Conservation (phyloP, 2,888 invertebrate genomes). For the Monopis laevigella region DNA sequence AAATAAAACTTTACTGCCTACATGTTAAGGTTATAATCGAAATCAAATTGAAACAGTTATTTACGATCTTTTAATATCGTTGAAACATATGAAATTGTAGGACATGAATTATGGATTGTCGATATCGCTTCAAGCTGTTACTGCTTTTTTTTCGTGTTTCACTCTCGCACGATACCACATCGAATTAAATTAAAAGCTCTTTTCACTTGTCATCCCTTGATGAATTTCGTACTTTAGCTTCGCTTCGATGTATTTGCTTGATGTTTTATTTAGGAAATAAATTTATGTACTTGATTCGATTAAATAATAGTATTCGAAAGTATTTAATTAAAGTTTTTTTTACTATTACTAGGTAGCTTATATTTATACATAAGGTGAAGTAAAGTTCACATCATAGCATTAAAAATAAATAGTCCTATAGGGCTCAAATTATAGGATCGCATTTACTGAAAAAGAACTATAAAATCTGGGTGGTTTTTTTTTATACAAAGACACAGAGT, state of each 20-base stretch:
- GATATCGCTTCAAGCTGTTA: slow-evolving; percentile 67
- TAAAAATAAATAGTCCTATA: no score
- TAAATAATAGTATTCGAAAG: no score
- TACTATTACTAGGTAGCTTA: no score
- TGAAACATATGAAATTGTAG: slow-evolving; percentile 62
- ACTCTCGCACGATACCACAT: slow-evolving; percentile 57
- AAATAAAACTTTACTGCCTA: slow-evolving; percentile 27
- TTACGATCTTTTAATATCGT: slow-evolving; percentile 31
- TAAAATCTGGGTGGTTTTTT: no score
- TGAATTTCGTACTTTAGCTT: slow-evolving; percentile 58
- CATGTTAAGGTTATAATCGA: slow-evolving; percentile 37
- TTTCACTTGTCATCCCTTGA: slow-evolving; percentile 65
- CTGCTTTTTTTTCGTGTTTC: slow-evolving; percentile 58
- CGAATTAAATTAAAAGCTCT: slow-evolving; percentile 69
- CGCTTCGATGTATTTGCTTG: slow-evolving; percentile 20
- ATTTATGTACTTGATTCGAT: no score
- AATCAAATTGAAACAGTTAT: slow-evolving; percentile 24
- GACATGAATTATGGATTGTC: slow-evolving; percentile 69
- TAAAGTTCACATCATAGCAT: no score
- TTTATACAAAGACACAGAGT: no score
- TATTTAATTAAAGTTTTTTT: no score
- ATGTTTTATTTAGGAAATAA: no score
- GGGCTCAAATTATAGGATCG: no score
- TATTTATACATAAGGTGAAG: no score
- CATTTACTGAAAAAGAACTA: no score